These are phyloP conservation scores for Drosophila anomalata DNA, from an alignment of 2,888 invertebrate genomes.

Conservation along the genomic window DNA sequence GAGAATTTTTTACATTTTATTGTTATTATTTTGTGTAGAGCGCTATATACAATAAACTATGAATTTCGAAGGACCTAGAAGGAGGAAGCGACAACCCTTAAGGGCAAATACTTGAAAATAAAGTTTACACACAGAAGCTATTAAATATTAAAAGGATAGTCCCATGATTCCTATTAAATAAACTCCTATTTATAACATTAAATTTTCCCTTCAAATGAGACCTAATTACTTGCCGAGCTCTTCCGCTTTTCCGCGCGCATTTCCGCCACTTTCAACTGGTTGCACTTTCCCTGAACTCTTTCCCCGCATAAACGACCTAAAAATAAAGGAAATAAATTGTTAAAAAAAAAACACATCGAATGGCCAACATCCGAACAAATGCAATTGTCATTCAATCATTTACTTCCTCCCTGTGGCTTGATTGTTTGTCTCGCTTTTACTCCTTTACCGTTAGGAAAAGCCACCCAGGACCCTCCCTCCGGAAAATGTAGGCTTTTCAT, in stretches of 20 bases:
- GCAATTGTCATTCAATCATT: constrained; percentile 60
- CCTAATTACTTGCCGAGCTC: constrained; percentile 26
- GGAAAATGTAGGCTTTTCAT: constrained; percentile 38
- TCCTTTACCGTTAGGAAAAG: constrained; percentile 1
- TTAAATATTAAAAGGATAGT: not conserved
- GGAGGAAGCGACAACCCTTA: constrained; percentile 1
- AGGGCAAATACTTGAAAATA: constrained; percentile 12
- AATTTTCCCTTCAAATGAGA: not conserved
- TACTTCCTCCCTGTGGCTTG: constrained; percentile 50
- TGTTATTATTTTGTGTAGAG: constrained; percentile 60
- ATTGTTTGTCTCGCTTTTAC: constrained; percentile 26
- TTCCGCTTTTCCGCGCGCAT: constrained; percentile 12
- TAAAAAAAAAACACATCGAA: constrained; percentile 2
- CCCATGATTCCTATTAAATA: too few relatives aligned
- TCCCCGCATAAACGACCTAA: constrained; percentile 17
- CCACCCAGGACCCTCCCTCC: not conserved
- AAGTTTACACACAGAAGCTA: not conserved
- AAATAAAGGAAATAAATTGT: not conserved
- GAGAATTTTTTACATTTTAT: constrained; percentile 51
- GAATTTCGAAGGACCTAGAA: constrained; percentile 13
- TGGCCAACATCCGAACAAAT: constrained; percentile 34
- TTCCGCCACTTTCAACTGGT: not conserved
- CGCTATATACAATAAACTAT: constrained; percentile 18
- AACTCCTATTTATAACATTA: too few relatives aligned
- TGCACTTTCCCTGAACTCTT: constrained; percentile 17